Evolutionary conservation across 2,113 vertebrate species (phyloP), one percentile per base, ranked within the genome.

Genomic region (Proterorhinus semilunaris): DNA sequence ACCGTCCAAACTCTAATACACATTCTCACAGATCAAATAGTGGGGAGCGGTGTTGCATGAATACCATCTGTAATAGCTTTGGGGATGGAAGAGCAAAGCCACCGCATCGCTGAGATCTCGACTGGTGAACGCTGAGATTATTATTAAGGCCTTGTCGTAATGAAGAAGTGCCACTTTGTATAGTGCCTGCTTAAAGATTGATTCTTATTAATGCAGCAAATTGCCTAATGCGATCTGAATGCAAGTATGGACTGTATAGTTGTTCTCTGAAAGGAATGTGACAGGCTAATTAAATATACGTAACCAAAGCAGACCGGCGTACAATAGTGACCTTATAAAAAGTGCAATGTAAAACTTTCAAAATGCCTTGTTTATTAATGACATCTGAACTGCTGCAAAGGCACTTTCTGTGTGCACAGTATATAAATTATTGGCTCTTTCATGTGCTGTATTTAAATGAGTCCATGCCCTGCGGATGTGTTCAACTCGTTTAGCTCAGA

Each of bases 21-120:
- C 68, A 84, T 74, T 78, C 69, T 46, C 83, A 62, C 57, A 48
- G 78, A 88, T 84, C 79, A 86, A 83, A 86, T 83, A 55, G 80
- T 65, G 74, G 59, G 74, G 71, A 63, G 78, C 80, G 87, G 63
- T 74, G 81, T 77, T 75, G 83, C 86, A 82, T 84, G 87, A 89
- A 89, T 85, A 86, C 83, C 83, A 83, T 63, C 80, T 16, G 67
- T 81, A 78, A 87, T 80, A 76, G 80, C 78, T 80, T 55, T 59
- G 66, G 78, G 78, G 83, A 74, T 53, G 43, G 82, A 83, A 76
- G 58, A 70, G 68, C 73, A 75, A 79, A 78, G 45, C 67, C 73
- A 69, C 47, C 62, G 65, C 74, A 51, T 79, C 48, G 68, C 68
- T 76, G 61, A 80, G 68, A 82, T 81, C 71, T 82, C 70, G 68